These are phyloP conservation scores for Cyrtonyx montezumae DNA, from an alignment of 2,113 vertebrate species.

Conservation along the genomic window DNA sequence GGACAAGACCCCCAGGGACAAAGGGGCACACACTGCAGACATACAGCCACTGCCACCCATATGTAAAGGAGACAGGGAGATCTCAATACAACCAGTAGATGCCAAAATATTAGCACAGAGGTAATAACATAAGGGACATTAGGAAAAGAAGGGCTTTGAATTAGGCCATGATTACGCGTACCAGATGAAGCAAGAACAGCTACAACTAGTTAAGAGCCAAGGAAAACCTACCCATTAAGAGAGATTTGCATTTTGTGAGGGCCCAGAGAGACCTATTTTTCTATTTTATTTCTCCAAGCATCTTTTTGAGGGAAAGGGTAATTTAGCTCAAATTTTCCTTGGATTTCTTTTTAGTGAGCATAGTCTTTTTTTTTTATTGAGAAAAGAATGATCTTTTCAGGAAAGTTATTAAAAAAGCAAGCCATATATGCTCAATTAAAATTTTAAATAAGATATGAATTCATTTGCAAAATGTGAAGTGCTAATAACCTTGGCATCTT, in stretches of 20 bases:
- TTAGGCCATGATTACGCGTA: conserved; percentile 39
- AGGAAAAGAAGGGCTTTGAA: conserved; percentile 9
- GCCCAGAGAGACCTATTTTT: conserved; percentile 50
- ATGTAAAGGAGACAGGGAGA: fast-evolving
- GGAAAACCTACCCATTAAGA: conserved; percentile 50
- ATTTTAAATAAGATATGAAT: conserved; percentile 56
- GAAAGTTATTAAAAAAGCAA: conserved; percentile 36
- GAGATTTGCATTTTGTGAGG: conserved; percentile 57
- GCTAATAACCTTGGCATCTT: conserved; percentile 41
- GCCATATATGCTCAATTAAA: conserved; percentile 41
- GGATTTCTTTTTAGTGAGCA: conserved; percentile 30
- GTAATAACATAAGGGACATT: neutral
- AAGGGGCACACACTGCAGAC: neutral
- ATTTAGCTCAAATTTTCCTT: conserved; percentile 53
- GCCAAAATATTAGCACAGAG: neutral
- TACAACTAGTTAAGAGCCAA: conserved; percentile 56
- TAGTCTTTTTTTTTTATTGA: too few relatives aligned
- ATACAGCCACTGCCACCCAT: neutral
- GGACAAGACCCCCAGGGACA: neutral
- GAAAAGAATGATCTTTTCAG: conserved; percentile 39
- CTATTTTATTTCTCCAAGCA: conserved; percentile 57
- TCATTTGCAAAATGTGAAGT: conserved; percentile 45
- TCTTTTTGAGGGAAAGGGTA: conserved; percentile 44
- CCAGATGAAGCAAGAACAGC: conserved; percentile 52
- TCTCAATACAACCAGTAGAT: neutral